These are phyloP conservation scores for Sussaba pulchella DNA, from an alignment of 2,888 invertebrate genomes.

Conservation along the genomic window DNA sequence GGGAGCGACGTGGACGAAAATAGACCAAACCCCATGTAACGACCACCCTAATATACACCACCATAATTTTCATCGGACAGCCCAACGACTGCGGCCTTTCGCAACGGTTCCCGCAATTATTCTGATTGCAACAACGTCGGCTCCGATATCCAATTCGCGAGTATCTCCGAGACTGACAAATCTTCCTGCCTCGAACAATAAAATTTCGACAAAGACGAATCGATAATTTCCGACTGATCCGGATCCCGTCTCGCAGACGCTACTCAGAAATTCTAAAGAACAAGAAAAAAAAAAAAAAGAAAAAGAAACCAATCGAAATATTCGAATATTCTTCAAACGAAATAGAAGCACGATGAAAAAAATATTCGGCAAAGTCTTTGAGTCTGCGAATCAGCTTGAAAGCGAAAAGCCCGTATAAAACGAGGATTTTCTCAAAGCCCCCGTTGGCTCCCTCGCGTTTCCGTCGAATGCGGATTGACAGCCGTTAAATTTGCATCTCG, in stretches of 20 bases:
- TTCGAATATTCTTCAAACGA: too few species aligned
- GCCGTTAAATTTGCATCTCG: neutral
- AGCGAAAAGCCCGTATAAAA: neutral
- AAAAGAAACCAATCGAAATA: too few species aligned
- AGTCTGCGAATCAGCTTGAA: neutral
- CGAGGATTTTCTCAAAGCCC: neutral
- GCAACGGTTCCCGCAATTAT: neutral
- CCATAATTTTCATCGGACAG: neutral
- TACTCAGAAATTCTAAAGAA: too few species aligned
- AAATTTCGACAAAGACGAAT: too few species aligned
- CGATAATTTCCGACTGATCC: too few species aligned
- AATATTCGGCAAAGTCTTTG: neutral
- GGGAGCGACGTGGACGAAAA: too few species aligned
- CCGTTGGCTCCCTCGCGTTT: neutral
- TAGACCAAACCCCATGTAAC: too few species aligned
- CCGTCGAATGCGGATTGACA: neutral
- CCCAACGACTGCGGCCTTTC: neutral
- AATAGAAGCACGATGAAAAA: neutral
- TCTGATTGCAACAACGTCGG: slow-evolving; percentile 32
- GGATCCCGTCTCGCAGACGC: too few species aligned
- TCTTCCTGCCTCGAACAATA: too few species aligned
- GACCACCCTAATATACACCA: too few species aligned
- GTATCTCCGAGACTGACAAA: slow-evolving; percentile 26
- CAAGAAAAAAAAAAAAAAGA: too few species aligned
- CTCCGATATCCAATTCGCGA: slow-evolving; percentile 23